Base-by-base conservation (phyloP, 2,797 vertebrate genomes). In the Pachyuromys duprasi region DNA sequence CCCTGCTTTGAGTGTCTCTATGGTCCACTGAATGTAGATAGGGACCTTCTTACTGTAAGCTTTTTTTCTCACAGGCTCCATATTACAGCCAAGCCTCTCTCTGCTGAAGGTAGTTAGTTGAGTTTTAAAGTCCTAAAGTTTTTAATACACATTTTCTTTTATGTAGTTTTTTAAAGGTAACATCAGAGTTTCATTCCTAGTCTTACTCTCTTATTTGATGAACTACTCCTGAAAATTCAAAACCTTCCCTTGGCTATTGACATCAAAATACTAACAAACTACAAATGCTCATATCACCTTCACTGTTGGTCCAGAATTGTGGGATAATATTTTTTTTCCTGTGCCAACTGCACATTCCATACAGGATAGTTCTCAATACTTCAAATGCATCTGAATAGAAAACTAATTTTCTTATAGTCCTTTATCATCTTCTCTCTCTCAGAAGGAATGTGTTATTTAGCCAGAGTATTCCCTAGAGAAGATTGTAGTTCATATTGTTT, bases 301-400 rank as follows among this genome's bases (percentile, higher is more conserved):
- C 31, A 82, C 57, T 70, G 26, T 82, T 80, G 69, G 74, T 74
- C 67, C 18, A 72, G 45, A 96, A 5, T 31, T 63, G 9, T 24
- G 81, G 31, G 12, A 72, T 45, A 88, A 15, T 78, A 81, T 69
- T 88, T 94, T 69, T 88, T 94, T 95, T 36, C 17, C 28, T 45
- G 63, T 60, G 18, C n/a, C 49, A 49, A 86, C 0, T 78, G 69
- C 65, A 95, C 26, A 91, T 78, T 42, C 80, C 20, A 69, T 24
- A 24, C 24, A 18, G 81, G 11, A 70, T 90, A 60, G 12, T 42
- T 2, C 90, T 53, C 55, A 69, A 5, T 70, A 62, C 60, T 22
- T 91, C 36, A 86, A 81, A 78, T 81, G 86, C 3, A 78, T 45
- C 45, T 94, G 18, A 90, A 96, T 90, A 81, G 6, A 11, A 75